These are phyloP conservation scores for Diglossa cyanea DNA, from an alignment of 2,797 vertebrate species.

Conservation along the genomic window DNA sequence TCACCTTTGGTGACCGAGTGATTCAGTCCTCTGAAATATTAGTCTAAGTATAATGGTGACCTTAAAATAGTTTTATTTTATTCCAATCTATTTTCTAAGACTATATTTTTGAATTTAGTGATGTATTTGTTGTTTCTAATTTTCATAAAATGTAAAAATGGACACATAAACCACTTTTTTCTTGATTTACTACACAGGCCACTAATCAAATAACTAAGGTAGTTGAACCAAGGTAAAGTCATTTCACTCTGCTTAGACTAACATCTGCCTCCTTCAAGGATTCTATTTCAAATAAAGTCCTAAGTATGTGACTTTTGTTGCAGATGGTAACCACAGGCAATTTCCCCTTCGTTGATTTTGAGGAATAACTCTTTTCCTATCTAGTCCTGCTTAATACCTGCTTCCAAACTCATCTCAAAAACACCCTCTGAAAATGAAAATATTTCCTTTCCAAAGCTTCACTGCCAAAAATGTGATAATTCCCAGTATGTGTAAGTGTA, in stretches of 20 bases:
- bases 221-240: background rate
- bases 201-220: background rate
- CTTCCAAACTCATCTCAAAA: background rate
- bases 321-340: background rate
- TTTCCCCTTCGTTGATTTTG: background rate
- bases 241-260: background rate
- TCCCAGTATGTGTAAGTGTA: background rate
- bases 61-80: background rate
- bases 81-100: background rate
- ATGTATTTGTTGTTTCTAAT: background rate
- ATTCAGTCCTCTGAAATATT: background rate
- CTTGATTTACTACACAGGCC: background rate
- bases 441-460: background rate
- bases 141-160: background rate
- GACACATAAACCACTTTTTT: background rate
- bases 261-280: background rate
- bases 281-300: background rate
- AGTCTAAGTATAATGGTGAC: background rate
- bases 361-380: background rate
- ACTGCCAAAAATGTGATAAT: background rate
- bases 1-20: background rate
- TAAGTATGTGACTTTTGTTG: background rate
- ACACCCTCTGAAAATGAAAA: background rate
- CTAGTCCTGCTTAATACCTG: background rate
- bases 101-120: background rate